Evolutionary conservation across 2,797 vertebrate genomes (phyloP).

Genomic region (Aeoliscus strigatus): DNA sequence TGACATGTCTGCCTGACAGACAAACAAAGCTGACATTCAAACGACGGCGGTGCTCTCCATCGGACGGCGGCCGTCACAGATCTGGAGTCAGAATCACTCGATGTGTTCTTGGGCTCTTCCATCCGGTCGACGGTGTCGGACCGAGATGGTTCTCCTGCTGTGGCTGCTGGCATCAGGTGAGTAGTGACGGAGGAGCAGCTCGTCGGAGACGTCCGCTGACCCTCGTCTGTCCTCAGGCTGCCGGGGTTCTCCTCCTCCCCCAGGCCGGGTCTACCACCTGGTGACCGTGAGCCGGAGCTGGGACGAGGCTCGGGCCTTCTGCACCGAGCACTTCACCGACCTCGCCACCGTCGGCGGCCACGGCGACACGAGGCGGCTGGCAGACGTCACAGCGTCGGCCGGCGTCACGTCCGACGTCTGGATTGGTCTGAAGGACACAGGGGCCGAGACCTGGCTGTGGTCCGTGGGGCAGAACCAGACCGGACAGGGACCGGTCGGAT

Average conservation of each 20-base stretch:
- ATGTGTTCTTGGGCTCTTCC: too few species aligned
- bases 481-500: neutral
- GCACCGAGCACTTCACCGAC: conserved; percentile 6
- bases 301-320: conserved; percentile 8
- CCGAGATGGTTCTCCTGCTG: conserved; percentile 8
- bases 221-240: conserved; percentile 4
- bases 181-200: neutral
- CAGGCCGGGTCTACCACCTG: conserved; percentile 1
- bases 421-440: conserved; percentile 10
- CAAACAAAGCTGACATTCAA: too few species aligned
- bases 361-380: conserved; percentile 2
- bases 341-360: conserved; percentile 9
- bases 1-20: too few species aligned
- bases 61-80: too few species aligned
- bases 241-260: neutral
- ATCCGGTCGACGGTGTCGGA: too few species aligned
- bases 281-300: rapidly evolving
- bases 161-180: conserved; percentile 21
- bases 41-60: too few species aligned
- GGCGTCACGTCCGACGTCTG: rapidly evolving
- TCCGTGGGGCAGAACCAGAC: conserved; percentile 4
- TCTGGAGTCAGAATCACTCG: too few species aligned
- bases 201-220: too few species aligned
- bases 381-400: rapidly evolving
- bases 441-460: conserved; percentile 15